phyloP scores from a whole-genome alignment of 2,888 invertebrate genomes.

The Ptilodon capucinus region DNA sequence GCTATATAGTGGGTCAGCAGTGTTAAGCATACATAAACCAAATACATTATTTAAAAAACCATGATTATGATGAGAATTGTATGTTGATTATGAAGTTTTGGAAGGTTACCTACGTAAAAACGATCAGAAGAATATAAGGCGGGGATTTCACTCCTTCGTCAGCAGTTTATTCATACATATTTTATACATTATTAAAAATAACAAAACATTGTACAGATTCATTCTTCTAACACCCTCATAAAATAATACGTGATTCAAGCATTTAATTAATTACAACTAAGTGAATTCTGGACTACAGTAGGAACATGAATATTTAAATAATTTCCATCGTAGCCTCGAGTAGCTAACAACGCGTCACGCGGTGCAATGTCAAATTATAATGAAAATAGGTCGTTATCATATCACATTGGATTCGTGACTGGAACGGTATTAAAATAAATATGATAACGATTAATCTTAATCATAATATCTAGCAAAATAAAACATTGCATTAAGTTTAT shows the following conservation, averaged over 20 bases:
- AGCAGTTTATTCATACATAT: too few species aligned
- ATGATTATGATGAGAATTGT: too few species aligned
- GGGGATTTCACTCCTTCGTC: too few species aligned
- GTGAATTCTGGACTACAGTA: background rate
- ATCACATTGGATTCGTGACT: conserved; percentile 6
- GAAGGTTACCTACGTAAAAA: too few species aligned
- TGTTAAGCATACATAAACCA: too few species aligned
- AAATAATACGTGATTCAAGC: background rate
- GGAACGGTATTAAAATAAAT: background rate
- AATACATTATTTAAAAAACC: too few species aligned
- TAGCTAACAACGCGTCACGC: conserved; percentile 73
- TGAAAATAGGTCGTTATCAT: conserved; percentile 68
- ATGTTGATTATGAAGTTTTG: too few species aligned
- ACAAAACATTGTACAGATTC: too few species aligned
- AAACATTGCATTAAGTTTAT: conserved; percentile 2
- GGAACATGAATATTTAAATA: background rate
- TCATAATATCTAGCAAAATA: background rate
- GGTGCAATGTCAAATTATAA: conserved; percentile 65
- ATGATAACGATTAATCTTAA: background rate
- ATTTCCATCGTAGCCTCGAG: conserved; percentile 24
- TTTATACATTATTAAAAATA: too few species aligned
- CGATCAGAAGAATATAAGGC: too few species aligned
- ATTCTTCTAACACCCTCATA: too few species aligned
- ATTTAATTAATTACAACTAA: background rate
- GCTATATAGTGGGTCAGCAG: too few species aligned